These are phyloP conservation scores for Corvus hawaiiensis DNA, from an alignment of 2,113 vertebrate species.

Conservation along the genomic window DNA sequence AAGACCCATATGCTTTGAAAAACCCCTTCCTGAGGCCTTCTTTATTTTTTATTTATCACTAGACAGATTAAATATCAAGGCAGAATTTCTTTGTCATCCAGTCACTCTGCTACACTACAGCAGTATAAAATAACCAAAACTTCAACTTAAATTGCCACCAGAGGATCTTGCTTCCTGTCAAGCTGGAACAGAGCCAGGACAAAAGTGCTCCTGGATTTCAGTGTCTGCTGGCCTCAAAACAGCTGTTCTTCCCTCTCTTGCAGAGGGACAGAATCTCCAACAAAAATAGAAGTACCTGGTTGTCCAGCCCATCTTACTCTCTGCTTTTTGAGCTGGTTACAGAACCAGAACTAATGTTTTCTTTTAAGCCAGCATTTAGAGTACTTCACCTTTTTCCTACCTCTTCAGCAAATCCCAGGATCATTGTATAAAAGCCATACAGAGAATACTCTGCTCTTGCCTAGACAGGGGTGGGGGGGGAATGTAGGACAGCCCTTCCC, in stretches of 20 bases:
- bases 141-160: not conserved
- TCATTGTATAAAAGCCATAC: fast-evolving
- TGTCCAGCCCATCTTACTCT: not conserved
- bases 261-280: not conserved
- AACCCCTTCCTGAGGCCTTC: not conserved
- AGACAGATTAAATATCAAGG: not conserved
- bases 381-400: not conserved
- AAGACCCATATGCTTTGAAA: not conserved
- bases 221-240: not conserved
- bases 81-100: not conserved
- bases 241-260: not conserved
- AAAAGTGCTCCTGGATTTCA: not conserved
- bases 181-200: not conserved
- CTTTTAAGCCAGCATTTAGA: not conserved
- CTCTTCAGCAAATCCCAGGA: not conserved
- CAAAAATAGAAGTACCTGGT: not conserved
- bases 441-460: not conserved
- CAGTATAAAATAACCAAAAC: not conserved
- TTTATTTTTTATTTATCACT: not conserved
- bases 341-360: not conserved
- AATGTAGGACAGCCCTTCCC: not conserved
- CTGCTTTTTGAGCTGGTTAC: not conserved
- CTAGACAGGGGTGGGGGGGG: fast-evolving
- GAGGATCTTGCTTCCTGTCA: not conserved
- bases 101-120: not conserved